Evolutionary conservation across 2,888 invertebrate species (phyloP).

Genomic region (Drosophila pullipes): DNA sequence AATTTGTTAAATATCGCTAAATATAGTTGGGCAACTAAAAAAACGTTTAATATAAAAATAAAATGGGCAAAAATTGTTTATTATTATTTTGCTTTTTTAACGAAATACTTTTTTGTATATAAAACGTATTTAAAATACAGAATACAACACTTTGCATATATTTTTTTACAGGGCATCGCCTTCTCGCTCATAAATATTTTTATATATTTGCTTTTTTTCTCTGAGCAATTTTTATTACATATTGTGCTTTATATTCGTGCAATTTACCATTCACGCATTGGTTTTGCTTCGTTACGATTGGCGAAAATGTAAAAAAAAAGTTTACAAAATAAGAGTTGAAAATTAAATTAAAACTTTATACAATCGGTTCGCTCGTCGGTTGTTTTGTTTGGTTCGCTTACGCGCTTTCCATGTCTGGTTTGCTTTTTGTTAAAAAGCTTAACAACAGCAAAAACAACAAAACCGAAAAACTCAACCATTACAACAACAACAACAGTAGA

Average conservation of each 20-base stretch:
- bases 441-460: slow-evolving; percentile 10
- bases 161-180: slow-evolving; percentile 21
- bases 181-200: not conserved
- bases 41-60: not conserved
- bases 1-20: not conserved
- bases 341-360: slow-evolving; percentile 62
- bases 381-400: slow-evolving; percentile 35
- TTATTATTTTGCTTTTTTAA: not conserved
- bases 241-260: slow-evolving; percentile 55
- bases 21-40: not conserved
- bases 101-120: not conserved
- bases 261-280: slow-evolving; percentile 61
- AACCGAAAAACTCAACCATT: slow-evolving; percentile 10
- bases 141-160: not conserved
- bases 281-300: slow-evolving; percentile 52
- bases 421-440: slow-evolving; percentile 19
- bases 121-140: not conserved
- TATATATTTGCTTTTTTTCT: slow-evolving; percentile 12
- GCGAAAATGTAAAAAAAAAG: slow-evolving; percentile 14
- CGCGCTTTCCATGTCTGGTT: slow-evolving; percentile 61
- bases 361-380: slow-evolving; percentile 24
- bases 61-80: not conserved
- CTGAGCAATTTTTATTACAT: slow-evolving; percentile 45
- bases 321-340: slow-evolving; percentile 26
- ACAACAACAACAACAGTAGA: slow-evolving; percentile 21